Evolutionary conservation across 2,888 invertebrate genomes (phyloP), one percentile per base, ranked within the genome.

Genomic region (Drosophila buzzatii): DNA sequence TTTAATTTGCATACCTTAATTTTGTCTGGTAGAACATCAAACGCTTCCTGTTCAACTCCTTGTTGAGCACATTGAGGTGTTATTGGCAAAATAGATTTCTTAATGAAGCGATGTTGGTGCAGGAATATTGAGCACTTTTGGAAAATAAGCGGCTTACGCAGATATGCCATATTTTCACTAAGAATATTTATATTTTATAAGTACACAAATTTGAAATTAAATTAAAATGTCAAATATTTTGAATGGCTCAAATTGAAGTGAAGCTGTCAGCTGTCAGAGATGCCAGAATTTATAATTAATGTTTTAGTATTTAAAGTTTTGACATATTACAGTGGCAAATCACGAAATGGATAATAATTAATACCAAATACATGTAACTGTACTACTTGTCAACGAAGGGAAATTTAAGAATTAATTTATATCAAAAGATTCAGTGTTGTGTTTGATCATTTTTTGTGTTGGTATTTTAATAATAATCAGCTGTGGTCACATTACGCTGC

Each of bases 401-500:
- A 63, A 49, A 35, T 33, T 12, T 2, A 9, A 9, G n/a, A 18
- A 31, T 31, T 37, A 12, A 2, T 6, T 1, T 2, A 6, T n/a
- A 31, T 31, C 37, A 12, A 42, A 8, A n/a, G 2, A 47, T 23
- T n/a, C 1, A 23, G 45, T 31, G 10, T 2, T 12, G 27, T 10
- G 12, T 14, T 37, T 7, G 27, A 5, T 31, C 27, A 33, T 39
- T 33, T 51, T 16, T 44, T 49, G 6, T 41, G 49, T 70, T 60
- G 49, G 66, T 70, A 77, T 59, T 66, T 66, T 39, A 1, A 0
- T 9, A 39, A 42, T 39, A 35, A 3, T 7, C 23, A 9, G 6
- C 23, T 49, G 4, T 60, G 78, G 79, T 78, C 75, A 62, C 79
- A 79, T 79, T 89, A 69, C 69, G 67, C 74, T 85, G 87, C 60